Evolutionary conservation across 2,113 vertebrate genomes (phyloP).

Genomic region (Bombycilla garrulus): DNA sequence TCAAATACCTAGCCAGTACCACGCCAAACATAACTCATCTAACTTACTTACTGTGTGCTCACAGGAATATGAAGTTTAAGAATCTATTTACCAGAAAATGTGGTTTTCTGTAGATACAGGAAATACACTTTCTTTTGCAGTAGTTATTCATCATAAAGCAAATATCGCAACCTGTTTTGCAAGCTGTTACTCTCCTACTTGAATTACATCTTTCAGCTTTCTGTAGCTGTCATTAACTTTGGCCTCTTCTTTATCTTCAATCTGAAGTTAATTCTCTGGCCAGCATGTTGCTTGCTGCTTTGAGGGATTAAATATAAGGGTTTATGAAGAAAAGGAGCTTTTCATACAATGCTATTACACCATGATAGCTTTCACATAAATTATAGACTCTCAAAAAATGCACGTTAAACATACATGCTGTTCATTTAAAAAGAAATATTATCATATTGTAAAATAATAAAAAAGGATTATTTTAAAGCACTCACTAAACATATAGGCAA

Average conservation of each 20-base stretch:
- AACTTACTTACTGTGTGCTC: background rate
- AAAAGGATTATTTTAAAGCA: slow-evolving; percentile 59
- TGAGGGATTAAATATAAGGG: slow-evolving; percentile 80
- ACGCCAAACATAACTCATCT: background rate
- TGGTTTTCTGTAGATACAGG: background rate
- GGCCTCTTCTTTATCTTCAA: slow-evolving; percentile 74
- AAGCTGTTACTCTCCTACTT: slow-evolving; percentile 54
- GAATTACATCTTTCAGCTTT: slow-evolving; percentile 68
- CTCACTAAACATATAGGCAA: slow-evolving; percentile 19
- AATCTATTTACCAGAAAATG: slow-evolving; percentile 34
- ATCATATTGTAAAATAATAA: slow-evolving; percentile 62
- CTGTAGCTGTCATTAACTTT: slow-evolving; percentile 76
- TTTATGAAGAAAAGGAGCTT: slow-evolving; percentile 84
- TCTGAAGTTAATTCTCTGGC: slow-evolving; percentile 81
- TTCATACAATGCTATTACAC: slow-evolving; percentile 79
- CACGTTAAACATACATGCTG: slow-evolving; percentile 62
- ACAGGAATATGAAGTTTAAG: slow-evolving; percentile 27
- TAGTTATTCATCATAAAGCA: background rate
- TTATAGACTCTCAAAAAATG: slow-evolving; percentile 68
- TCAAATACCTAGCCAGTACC: background rate
- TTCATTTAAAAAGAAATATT: slow-evolving; percentile 75
- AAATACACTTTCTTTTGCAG: slow-evolving; percentile 35
- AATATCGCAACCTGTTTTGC: slow-evolving; percentile 39
- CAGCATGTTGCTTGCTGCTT: slow-evolving; percentile 73
- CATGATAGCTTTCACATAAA: slow-evolving; percentile 80